Percentiles rank a stretch among this genome's conserved stretches.
These are phyloP conservation scores for Hyaena hyaena DNA, from an alignment of 2,113 vertebrate species.

Conservation along the genomic window DNA sequence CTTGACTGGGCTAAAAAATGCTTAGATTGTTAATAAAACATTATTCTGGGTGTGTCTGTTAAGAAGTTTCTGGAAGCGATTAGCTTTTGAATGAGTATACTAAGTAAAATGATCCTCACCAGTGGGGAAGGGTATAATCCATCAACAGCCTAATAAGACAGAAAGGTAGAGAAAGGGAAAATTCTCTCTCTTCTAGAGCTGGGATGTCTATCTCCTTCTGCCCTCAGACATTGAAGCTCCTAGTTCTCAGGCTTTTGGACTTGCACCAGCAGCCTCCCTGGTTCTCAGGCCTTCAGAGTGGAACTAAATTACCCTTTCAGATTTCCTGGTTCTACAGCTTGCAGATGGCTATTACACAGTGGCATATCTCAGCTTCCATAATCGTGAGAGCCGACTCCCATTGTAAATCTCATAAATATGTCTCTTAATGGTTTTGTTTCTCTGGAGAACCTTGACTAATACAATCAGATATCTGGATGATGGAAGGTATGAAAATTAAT, in stretches of 20 bases:
- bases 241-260: neutral
- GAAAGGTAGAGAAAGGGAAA: neutral
- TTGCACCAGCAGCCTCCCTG: neutral
- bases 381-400: no score
- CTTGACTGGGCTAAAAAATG: neutral
- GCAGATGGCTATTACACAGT: neutral
- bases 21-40: neutral
- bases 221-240: no score
- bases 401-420: neutral
- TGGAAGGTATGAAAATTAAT: neutral
- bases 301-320: no score
- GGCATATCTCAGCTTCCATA: no score
- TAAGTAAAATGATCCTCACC: neutral
- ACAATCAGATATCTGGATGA: neutral
- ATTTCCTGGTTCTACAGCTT: neutral
- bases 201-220: no score
- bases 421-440: neutral
- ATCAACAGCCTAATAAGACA: neutral
- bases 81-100: no score
- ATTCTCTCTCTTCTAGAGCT: neutral
- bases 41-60: neutral
- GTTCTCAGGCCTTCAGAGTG: neutral
- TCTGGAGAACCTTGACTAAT: neutral
- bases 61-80: no score
- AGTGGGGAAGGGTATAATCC: neutral